Evolutionary conservation across 2,888 invertebrate species (phyloP).

Genomic region (Onthophagus sagittarius): DNA sequence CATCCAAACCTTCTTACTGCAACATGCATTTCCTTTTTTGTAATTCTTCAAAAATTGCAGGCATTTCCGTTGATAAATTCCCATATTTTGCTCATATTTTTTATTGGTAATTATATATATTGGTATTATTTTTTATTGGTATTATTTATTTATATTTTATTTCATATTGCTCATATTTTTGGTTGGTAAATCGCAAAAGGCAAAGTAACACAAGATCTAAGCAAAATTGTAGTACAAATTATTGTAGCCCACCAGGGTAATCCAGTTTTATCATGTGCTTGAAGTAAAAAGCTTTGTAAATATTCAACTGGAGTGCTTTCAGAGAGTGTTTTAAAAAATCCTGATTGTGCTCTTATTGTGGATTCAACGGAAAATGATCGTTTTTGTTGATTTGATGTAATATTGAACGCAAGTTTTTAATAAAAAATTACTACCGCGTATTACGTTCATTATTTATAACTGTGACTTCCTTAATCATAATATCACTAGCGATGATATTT

Average conservation of each 20-base stretch:
- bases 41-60: constrained; percentile 66
- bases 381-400: too few relatives aligned
- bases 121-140: too few relatives aligned
- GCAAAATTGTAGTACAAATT: constrained; percentile 64
- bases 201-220: constrained; percentile 67
- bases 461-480: too few relatives aligned
- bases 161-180: constrained; percentile 70
- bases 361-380: constrained; percentile 45
- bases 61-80: constrained; percentile 69
- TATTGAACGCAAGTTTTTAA: too few relatives aligned
- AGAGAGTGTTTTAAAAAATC: constrained; percentile 56
- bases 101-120: too few relatives aligned
- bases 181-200: constrained; percentile 76
- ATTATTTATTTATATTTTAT: constrained; percentile 62
- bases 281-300: constrained; percentile 64
- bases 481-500: too few relatives aligned
- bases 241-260: constrained; percentile 87
- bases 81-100: constrained; percentile 72
- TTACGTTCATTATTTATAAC: not conserved
- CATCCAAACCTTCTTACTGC: constrained; percentile 67
- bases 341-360: constrained; percentile 39
- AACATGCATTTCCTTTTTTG: constrained; percentile 64
- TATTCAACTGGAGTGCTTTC: constrained; percentile 66
- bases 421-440: not conserved
- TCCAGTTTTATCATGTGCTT: constrained; percentile 66